These are phyloP conservation scores for Pachypanchax playfairii DNA, from an alignment of 2,113 vertebrate species.

Conservation along the genomic window DNA sequence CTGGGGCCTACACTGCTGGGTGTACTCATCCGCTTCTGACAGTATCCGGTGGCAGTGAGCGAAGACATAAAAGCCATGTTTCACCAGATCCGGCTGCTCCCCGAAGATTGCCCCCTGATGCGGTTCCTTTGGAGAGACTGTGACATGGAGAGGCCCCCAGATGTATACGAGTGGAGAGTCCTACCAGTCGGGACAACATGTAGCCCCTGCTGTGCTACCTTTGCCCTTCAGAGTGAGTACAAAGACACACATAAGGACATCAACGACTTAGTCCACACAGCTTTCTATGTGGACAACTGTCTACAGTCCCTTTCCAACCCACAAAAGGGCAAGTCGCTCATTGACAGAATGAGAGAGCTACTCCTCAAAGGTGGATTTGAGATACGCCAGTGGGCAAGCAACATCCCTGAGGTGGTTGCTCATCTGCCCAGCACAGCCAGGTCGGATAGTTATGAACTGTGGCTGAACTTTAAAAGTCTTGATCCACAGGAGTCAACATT, in stretches of 20 bases:
- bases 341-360: background rate
- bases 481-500: slow-evolving; percentile 4
- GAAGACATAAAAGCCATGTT: background rate
- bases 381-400: background rate
- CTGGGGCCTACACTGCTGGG: slow-evolving; percentile 2
- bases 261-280: no score
- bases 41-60: background rate
- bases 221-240: background rate
- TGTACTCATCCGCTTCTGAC: background rate
- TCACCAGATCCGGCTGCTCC: no score
- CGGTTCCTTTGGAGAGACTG: no score
- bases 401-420: background rate
- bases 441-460: background rate
- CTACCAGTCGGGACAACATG: background rate
- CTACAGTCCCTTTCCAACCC: background rate
- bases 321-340: background rate
- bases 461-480: background rate
- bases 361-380: background rate
- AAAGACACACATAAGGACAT: background rate
- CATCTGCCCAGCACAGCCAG: background rate
- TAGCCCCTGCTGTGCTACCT: background rate
- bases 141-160: background rate
- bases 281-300: background rate
- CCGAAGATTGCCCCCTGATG: no score
- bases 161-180: background rate